Evolutionary conservation across 64 coral and sea anemone genomes (phyloP).

Genomic region (Anthopleura sola): DNA sequence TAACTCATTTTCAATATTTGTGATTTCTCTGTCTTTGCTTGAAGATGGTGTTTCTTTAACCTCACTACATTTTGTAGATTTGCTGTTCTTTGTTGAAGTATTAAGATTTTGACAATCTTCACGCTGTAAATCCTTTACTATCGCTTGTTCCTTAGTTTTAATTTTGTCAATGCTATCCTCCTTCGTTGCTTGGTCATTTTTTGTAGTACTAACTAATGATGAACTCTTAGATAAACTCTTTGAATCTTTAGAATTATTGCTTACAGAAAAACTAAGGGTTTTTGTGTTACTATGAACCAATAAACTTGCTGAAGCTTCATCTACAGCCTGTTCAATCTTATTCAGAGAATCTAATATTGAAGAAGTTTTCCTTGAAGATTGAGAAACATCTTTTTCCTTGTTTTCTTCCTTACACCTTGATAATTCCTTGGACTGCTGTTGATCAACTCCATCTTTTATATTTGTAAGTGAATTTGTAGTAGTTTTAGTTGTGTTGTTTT

Average conservation of each 20-base stretch:
- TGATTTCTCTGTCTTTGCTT: neutral
- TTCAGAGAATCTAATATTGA: slow-evolving; percentile 16
- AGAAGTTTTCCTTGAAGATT: neutral
- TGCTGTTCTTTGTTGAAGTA: neutral
- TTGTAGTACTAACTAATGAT: neutral
- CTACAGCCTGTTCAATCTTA: slow-evolving; percentile 18
- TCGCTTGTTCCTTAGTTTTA: neutral
- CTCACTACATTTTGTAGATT: neutral
- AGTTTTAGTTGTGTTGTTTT: neutral
- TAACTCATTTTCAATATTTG: neutral
- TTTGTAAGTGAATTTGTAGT: neutral
- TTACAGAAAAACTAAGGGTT: neutral
- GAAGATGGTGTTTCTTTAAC: neutral
- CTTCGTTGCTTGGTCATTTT: neutral
- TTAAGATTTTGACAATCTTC: neutral
- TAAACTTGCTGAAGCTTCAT: slow-evolving; percentile 17
- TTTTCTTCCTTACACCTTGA: neutral
- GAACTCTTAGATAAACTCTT: neutral
- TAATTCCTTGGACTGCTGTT: neutral
- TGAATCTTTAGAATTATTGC: neutral
- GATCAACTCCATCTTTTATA: neutral
- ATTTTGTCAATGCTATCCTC: neutral
- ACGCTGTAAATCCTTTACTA: neutral
- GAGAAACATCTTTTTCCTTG: neutral
- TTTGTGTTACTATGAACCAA: neutral